Conservation (phyloP, 2,113 vertebrate species). For the Chaetodon auriga region DNA sequence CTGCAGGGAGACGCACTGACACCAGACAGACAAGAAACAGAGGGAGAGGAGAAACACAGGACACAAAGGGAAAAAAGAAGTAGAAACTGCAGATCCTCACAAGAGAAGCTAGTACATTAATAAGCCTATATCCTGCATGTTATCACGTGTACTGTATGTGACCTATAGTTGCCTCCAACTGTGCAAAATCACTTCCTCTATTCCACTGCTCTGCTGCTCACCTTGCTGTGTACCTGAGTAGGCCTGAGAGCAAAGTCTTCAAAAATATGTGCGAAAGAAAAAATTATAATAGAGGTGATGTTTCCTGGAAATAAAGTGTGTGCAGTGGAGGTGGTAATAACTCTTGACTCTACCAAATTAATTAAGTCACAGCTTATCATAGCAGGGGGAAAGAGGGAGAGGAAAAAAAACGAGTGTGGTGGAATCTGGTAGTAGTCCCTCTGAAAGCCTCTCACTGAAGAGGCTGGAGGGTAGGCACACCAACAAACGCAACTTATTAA, state of each 20-base stretch:
- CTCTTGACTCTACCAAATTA: constrained; percentile 86
- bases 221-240: constrained; percentile 8
- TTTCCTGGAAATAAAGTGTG: constrained; percentile 71
- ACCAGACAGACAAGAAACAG: too few species aligned
- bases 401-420: neutral
- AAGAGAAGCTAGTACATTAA: neutral
- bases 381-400: constrained; percentile 49
- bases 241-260: constrained; percentile 16
- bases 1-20: too few species aligned
- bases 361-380: constrained; percentile 83
- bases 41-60: too few species aligned
- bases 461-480: constrained; percentile 70
- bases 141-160: neutral
- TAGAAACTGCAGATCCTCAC: too few species aligned
- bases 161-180: neutral
- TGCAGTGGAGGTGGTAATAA: constrained; percentile 79
- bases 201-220: neutral
- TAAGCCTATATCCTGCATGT: neutral
- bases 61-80: too few species aligned
- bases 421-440: constrained; percentile 67
- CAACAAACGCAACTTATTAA: constrained; percentile 82
- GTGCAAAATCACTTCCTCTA: too few species aligned
- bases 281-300: constrained; percentile 63
- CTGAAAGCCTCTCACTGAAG: constrained; percentile 69
- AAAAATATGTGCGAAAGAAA: constrained; percentile 54